phyloP scores from a whole-genome alignment of 2,888 invertebrate species.

The Acronicta alni region DNA sequence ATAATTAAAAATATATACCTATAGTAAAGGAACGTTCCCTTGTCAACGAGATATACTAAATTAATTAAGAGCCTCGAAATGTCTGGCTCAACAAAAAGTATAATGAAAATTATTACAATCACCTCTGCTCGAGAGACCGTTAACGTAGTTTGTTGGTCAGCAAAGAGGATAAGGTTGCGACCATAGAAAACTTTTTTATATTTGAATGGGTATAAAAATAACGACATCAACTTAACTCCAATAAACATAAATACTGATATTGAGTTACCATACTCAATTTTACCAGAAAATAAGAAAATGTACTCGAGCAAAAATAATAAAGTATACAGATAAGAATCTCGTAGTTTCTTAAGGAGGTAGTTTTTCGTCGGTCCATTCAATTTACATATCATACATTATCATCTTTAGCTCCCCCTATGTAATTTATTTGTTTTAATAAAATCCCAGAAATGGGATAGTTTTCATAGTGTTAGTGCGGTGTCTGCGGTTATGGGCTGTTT shows the following conservation, averaged over 20 bases:
- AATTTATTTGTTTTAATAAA: slow-evolving; percentile 79
- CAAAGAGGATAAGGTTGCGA: background rate
- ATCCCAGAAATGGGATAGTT: slow-evolving; percentile 80
- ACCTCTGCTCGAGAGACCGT: too few relatives aligned
- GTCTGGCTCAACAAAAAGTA: too few relatives aligned
- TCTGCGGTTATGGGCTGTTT: slow-evolving; percentile 82
- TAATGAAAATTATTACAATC: too few relatives aligned
- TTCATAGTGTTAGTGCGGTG: slow-evolving; percentile 77
- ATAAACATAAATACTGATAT: slow-evolving; percentile 44
- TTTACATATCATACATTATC: slow-evolving; percentile 71
- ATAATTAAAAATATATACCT: too few relatives aligned
- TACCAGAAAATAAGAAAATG: slow-evolving; percentile 47
- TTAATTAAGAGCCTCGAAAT: too few relatives aligned
- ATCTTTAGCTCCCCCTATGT: slow-evolving; percentile 64
- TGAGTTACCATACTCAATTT: slow-evolving; percentile 41
- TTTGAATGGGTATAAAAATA: slow-evolving; percentile 40
- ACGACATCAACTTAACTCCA: slow-evolving; percentile 33
- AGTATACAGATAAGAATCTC: slow-evolving; percentile 53
- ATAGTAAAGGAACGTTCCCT: too few relatives aligned
- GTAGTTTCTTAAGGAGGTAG: slow-evolving; percentile 53
- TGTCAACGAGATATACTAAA: too few relatives aligned
- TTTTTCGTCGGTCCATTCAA: slow-evolving; percentile 65
- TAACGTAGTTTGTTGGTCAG: background rate
- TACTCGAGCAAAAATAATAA: slow-evolving; percentile 51
- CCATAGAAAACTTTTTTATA: slow-evolving; percentile 22